Evolutionary conservation across 2,797 vertebrate genomes (phyloP), one percentile per base, ranked within the genome.

Genomic region (Diceros bicornis): DNA sequence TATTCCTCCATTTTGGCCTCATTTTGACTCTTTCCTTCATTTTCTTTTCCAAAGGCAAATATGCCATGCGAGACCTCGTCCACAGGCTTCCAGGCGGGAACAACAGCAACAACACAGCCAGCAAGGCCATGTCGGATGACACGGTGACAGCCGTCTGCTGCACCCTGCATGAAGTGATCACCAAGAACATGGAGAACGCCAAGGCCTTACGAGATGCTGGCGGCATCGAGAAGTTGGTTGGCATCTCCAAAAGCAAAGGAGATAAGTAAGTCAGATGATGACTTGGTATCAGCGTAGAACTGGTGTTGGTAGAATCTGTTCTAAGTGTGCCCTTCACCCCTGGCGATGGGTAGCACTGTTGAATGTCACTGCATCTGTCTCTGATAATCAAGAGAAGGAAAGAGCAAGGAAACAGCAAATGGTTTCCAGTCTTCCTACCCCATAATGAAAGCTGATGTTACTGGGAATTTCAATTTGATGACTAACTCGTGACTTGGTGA

Each of bases 121-220:
- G 99, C 99, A 99, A 98, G 98, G 98, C 98, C 98, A 99, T 99
- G 99, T 99, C 99, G 1, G 99, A 99, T 95, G 99, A 99, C 99
- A 99, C 99, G n/a, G 99, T 99, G 98, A 99, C 99, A 4, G 99
- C 99, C 11, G 99, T 99, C 98, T 99, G 99, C 99, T 99, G 99
- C 97, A 99, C 99, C 94, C 98, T 99, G 97, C 99, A 99, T 7
- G 99, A 99, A 99, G 99, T 99, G 98, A 99, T 99, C 99, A 99
- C 99, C 98, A 99, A 99, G 98, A 99, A 99, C 98, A 99, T 99
- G 99, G 99, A 99, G 98, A 99, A 99, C 59, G 99, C 99, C 99
- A 99, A 99, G 98, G 99, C 99, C 98, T 99, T 99, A 99, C 99
- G 99, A 97, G 99, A 99, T 71, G 99, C 99, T 12, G 99, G 99